A percentile compares a stretch with the other conserved stretches of the same genome.
Conservation (phyloP, 53 echinoderm and acorn worm species). For the Patiria pectinifera region DNA sequence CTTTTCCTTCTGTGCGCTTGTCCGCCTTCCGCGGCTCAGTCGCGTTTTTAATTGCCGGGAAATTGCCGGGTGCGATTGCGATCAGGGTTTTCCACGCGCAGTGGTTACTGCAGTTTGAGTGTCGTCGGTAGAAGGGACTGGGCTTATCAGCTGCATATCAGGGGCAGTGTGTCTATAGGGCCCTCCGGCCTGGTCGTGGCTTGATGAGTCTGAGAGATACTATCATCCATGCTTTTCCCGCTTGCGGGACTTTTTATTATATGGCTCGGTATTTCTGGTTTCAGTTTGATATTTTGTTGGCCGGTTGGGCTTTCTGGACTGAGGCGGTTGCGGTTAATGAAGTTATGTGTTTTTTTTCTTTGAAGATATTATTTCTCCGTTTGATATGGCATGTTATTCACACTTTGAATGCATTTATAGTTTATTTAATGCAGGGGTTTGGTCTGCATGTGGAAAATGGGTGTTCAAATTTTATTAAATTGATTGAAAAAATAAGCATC, state of each 20-base stretch:
- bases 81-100: background rate
- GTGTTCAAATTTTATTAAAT: too few relatives aligned
- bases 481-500: too few relatives aligned
- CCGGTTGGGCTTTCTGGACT: background rate
- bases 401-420: background rate
- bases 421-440: background rate
- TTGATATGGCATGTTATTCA: background rate
- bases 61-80: slow-evolving; percentile 33
- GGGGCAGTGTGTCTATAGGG: slow-evolving; percentile 1
- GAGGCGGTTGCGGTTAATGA: background rate
- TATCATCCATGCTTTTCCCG: background rate
- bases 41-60: slow-evolving; percentile 33
- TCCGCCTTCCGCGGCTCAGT: background rate
- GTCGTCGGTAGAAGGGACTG: slow-evolving; percentile 4
- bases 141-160: slow-evolving; percentile 8
- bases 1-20: background rate
- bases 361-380: background rate
- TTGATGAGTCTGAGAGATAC: background rate
- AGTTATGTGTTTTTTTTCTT: background rate
- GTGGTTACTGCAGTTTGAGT: slow-evolving; percentile 15
- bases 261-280: background rate
- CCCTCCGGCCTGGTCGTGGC: background rate
- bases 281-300: background rate
- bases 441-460: too few relatives aligned
- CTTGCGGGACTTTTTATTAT: background rate